Evolutionary conservation across 35 echinoderm and acorn worm species (phyloP).

Genomic region (Eucidaris tribuloides): DNA sequence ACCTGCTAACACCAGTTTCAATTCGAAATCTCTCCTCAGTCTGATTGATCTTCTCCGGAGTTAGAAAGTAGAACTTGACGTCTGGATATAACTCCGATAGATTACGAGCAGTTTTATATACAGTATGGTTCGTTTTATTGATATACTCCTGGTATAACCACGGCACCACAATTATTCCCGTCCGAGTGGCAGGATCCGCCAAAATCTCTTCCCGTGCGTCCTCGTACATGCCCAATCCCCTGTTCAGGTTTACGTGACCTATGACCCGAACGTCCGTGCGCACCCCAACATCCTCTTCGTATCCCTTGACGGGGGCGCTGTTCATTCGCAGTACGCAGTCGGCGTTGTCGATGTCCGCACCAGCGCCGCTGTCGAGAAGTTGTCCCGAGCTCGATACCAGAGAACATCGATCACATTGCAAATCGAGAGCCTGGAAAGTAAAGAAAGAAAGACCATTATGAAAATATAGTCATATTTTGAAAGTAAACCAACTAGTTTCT

Average conservation of each 20-base stretch:
- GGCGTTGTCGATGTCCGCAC: conserved; percentile 54
- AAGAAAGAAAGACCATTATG: neutral
- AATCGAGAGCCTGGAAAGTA: conserved; percentile 24
- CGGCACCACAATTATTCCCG: neutral
- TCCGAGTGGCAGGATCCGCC: neutral
- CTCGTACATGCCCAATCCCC: neutral
- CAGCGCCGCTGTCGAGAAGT: conserved; percentile 58
- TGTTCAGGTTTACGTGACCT: neutral
- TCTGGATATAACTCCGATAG: neutral
- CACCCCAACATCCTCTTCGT: conserved; percentile 43
- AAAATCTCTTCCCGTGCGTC: neutral
- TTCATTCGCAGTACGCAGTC: conserved; percentile 75
- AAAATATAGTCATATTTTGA: no score
- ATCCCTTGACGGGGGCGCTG: conserved; percentile 39
- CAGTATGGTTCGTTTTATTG: neutral
- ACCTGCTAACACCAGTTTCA: conserved; percentile 11
- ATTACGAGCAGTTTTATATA: neutral
- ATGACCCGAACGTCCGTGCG: conserved; percentile 23
- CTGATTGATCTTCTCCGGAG: neutral
- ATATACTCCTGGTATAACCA: conserved; percentile 24
- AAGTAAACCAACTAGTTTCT: no score
- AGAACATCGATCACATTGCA: conserved; percentile 34
- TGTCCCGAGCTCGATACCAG: conserved; percentile 71
- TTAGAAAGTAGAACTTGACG: conserved; percentile 22
- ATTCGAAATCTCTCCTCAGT: neutral